Conservation (phyloP, 1,140 invertebrate genomes). For the Lasaia peninsularis region DNA sequence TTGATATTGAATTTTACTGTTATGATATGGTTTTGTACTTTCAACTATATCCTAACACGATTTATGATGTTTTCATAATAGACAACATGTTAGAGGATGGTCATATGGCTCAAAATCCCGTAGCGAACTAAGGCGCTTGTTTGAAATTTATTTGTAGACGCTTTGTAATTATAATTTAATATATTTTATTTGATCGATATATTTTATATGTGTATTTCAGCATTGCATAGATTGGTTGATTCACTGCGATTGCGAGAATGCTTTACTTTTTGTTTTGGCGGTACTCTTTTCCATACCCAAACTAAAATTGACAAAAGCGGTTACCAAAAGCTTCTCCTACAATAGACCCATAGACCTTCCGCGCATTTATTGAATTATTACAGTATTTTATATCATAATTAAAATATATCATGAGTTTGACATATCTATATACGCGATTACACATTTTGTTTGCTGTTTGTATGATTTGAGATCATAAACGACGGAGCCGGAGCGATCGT, state of each 20-base stretch:
- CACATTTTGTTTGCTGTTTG: constrained; percentile 47
- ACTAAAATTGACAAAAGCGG: constrained; percentile 35
- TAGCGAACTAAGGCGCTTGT: constrained; percentile 49
- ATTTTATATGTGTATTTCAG: constrained; percentile 66
- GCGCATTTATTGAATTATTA: constrained; percentile 59
- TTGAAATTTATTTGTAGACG: constrained; percentile 49
- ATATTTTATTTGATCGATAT: constrained; percentile 43
- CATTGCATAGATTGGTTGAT: constrained; percentile 57
- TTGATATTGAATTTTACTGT: neutral
- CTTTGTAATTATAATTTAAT: constrained; percentile 54
- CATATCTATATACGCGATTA: constrained; percentile 25
- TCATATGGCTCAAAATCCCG: constrained; percentile 37
- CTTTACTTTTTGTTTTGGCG: constrained; percentile 47
- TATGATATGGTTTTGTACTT: neutral
- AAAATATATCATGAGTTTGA: constrained; percentile 30
- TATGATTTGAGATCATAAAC: constrained; percentile 15
- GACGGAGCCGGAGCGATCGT: constrained; percentile 8
- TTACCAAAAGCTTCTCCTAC: constrained; percentile 47
- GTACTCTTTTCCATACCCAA: constrained; percentile 49
- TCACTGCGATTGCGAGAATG: constrained; percentile 54
- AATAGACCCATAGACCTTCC: constrained; percentile 65
- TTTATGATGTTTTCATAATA: neutral
- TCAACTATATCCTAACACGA: neutral
- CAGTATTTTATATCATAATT: constrained; percentile 28
- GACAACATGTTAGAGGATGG: constrained; percentile 30